Evolutionary conservation across 2,888 invertebrate genomes (phyloP).

Genomic region (Hemaris fuciformis): DNA sequence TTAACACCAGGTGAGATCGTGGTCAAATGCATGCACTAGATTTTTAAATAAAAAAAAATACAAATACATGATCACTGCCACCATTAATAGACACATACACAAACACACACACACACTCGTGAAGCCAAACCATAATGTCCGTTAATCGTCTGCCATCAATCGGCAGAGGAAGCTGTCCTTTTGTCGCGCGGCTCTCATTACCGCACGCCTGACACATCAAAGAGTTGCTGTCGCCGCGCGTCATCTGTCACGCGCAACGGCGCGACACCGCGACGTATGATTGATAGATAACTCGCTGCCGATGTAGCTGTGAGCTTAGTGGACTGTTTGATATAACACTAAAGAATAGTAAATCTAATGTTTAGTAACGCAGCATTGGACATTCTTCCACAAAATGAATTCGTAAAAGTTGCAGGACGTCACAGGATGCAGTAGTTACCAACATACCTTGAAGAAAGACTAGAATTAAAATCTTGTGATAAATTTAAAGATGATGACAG

Average conservation of each 20-base stretch:
- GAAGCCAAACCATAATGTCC: background rate
- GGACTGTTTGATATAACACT: background rate
- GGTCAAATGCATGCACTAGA: no score
- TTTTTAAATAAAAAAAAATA: no score
- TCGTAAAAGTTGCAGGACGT: no score
- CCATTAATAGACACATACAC: background rate
- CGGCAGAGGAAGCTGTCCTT: constrained; percentile 13
- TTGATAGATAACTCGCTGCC: background rate
- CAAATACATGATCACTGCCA: background rate
- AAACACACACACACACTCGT: no score
- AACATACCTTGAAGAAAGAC: no score
- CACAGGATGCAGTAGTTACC: no score
- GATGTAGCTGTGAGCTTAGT: background rate
- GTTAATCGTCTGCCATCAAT: constrained; percentile 4
- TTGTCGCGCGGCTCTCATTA: constrained; percentile 10
- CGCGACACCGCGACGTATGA: constrained; percentile 1
- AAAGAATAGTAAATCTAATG: no score
- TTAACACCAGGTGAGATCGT: no score
- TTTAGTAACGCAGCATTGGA: no score
- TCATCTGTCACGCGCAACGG: constrained; percentile 11
- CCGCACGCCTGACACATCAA: constrained; percentile 16
- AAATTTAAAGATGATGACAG: no score
- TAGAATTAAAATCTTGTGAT: no score
- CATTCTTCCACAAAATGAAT: no score
- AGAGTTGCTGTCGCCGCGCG: constrained; percentile 11